Base-by-base conservation (phyloP, 2,113 vertebrate genomes). In the Gallinago undulata region DNA sequence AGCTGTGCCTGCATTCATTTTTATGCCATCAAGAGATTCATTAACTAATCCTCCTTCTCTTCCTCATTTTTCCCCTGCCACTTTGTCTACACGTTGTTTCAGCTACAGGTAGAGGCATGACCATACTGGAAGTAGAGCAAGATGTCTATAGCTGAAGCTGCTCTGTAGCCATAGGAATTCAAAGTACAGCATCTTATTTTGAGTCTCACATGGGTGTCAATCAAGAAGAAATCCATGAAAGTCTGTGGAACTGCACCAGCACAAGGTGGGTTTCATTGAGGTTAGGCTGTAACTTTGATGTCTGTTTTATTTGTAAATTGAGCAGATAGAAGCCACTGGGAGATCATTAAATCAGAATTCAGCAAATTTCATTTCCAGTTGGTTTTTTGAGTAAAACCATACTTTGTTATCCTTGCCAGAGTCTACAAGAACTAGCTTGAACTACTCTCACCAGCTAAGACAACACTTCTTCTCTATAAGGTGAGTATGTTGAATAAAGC, bases 301-400 rank as follows among this genome's bases (percentile, higher is more conserved):
- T 87, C 90, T 92, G 72, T 94, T 97, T 93, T 87, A 84, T 87
- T 92, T 97, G 88, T 90, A 94, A 95, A 96, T 62, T 91, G 89
- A 96, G 85, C 95, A 95, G 92, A 90, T 68, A 90, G 95, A 94
- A 96, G 88, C 35, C 86, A 66, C 83, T 81, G 88, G 73, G 93
- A 92, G 48, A 92, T 88, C 81, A 55, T 83, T 78, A 89, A 89
- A 79, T 82, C 0, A 0, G 76, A 87, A 84, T 37, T 64, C 66
- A 37, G 77, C 51, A 93, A 87, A 91, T 95, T 96, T 94, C 24
- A 73, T 92, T 89, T 91, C 89, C 45, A 88, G 31, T 92, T 83
- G 31, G 7, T 11, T 84, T 93, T 82, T 80, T 84, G 37, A 92
- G 53, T 94, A 89, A 96, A 92, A 90, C 73, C 84, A 72, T 87